Base-by-base conservation (phyloP, 2,113 vertebrate species). In the Hippocampus barbouri region DNA sequence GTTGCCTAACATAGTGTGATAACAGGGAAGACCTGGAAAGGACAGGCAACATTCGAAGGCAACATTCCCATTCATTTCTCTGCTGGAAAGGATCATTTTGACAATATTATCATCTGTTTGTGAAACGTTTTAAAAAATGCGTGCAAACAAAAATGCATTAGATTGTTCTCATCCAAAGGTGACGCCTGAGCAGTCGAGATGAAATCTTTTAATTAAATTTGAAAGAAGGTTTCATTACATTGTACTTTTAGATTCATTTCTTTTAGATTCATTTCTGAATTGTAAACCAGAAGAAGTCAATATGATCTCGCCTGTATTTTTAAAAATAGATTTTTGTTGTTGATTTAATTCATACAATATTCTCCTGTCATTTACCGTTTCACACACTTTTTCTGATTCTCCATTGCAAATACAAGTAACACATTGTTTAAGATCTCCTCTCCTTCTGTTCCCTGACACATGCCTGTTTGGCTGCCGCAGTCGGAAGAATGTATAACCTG, bases 401-500 rank as follows among this genome's bases (percentile, higher is more conserved):
- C 49, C 30, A 68, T 18, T 63, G 61, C 2, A 63, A 66, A 49
- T 34, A 27, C 5, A 38, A 38, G 4, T 8, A n/a, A 53, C 34
- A 53, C 27, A 68, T 68, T 54, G 66, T 30, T 40, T 54, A n/a
- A 25, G 34, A 15, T 27, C 43, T 70, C 63, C 66, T 72, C 67
- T 56, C 68, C 63, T 71, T 78, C 60, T 70, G 15, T 62, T 56
- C 45, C 69, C 79, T 89, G 83, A 89, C 86, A 86, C 84, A 88
- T 73, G 80, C 76, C 83, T 79, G 84, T 87, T 83, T 84, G 80
- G 73, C 75, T 66, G 64, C 79, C 83, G 87, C 84, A 86, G 79
- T 66, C 76, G 84, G 61, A 82, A 86, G 85, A 83, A 85, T 85
- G 80, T 83, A 82, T 89, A 90, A 85, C 78, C 78, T 73, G 69